Conservation (phyloP, 92 coral and sea anemone genomes). For the Bergia puertoricense region DNA sequence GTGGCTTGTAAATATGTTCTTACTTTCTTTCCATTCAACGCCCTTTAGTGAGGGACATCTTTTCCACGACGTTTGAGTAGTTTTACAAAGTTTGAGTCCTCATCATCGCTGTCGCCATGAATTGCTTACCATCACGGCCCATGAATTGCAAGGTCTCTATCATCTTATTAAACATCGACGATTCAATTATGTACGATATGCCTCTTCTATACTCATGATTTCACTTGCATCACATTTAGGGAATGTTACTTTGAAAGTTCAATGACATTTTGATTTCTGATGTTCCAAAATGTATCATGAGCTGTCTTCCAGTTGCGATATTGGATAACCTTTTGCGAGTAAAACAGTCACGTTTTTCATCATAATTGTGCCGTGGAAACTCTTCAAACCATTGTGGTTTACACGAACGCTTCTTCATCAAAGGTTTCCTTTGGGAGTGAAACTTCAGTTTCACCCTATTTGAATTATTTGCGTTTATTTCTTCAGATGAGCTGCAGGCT, state of each 20-base stretch:
- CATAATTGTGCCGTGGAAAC: background rate
- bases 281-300: too few relatives aligned
- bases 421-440: too few relatives aligned
- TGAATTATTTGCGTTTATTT: too few relatives aligned
- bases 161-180: background rate
- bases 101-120: background rate
- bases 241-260: background rate
- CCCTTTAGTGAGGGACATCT: background rate
- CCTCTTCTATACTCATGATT: background rate
- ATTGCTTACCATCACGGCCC: background rate
- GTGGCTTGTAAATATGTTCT: background rate
- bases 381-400: background rate
- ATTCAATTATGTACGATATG: background rate
- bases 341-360: slow-evolving; percentile 1
- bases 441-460: too few relatives aligned
- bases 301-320: background rate
- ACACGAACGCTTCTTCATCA: background rate
- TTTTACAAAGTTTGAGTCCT: background rate
- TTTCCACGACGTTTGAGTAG: background rate
- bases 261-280: too few relatives aligned
- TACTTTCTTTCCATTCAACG: background rate
- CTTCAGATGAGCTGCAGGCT: background rate
- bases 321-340: background rate
- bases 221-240: background rate
- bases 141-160: background rate